Evolutionary conservation across 2,888 invertebrate species (phyloP), one percentile per base, ranked within the genome.

Genomic region (Eulithis prunata): DNA sequence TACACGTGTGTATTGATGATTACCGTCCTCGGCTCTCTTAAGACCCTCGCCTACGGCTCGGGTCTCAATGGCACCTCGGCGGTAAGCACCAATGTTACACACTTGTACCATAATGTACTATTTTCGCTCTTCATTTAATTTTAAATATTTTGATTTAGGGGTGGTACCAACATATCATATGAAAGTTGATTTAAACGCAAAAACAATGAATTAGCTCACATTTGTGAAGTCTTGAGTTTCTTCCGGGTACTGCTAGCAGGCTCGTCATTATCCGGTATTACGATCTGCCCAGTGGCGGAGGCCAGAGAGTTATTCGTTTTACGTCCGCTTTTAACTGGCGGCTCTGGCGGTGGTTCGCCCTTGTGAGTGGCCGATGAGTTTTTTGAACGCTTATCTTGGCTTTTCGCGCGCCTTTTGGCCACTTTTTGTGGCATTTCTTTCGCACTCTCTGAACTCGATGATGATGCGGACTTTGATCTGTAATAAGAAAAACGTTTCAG

Each of bases 221-320:
- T 95, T 91, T 95, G 95, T n/a, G 95, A 95, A 14, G 95, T 95
- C 81, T 95, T 95, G 45, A 95, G 84, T 82, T 95, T 95, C 77
- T 94, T 94, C 71, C 94, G 83, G 4, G 92, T 91, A 71, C 91
- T 90, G 75, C 84, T 91, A 53, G 85, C 81, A 0, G 90, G 91
- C 63, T 91, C 93, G 57, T 87, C 89, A 72, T 84, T 88, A 73
- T 92, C 93, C 21, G 89, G 96, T 84, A 97, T 97, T 64, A 97
- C 94, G 71, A 97, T 97, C 83, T 97, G 97, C 38, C 97, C 97
- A 3, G 97, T 97, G 58, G 97, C 96, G 11, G 96, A 96, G 1
- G 97, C 96, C 56, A 97, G 91, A 0, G 97, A 97, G 87, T 97
- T 97, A 82, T 97, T 97, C 10, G 97, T 97, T 87, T 97, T 97